Evolutionary conservation across 1,140 invertebrate genomes (phyloP).

Genomic region (Scaptomyza montana): DNA sequence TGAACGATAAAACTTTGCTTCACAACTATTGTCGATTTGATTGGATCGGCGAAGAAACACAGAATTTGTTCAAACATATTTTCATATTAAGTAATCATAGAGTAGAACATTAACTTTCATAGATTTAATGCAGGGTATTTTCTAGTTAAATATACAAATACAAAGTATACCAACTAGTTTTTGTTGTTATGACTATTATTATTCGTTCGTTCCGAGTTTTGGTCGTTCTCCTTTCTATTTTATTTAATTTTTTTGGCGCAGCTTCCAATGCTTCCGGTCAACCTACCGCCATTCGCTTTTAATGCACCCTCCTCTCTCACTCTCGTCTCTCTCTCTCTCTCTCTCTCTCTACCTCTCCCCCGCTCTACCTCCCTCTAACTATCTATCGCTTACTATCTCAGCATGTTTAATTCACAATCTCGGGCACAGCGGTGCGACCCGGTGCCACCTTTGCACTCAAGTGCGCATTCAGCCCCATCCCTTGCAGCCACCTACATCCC

Average conservation of each 20-base stretch:
- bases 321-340: not conserved
- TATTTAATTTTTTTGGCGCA: conserved; percentile 20
- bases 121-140: not conserved
- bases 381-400: conserved; percentile 40
- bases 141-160: not conserved
- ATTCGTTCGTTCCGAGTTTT: conserved; percentile 22
- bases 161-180: not conserved
- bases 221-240: too few relatives aligned
- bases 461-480: conserved; percentile 65
- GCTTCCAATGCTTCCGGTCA: conserved; percentile 57
- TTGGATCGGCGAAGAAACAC: too few relatives aligned
- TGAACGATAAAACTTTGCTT: too few relatives aligned
- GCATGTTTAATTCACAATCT: conserved; percentile 78
- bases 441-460: conserved; percentile 76
- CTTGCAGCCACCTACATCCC: conserved; percentile 7
- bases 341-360: not conserved
- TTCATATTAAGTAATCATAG: too few relatives aligned
- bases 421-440: conserved; percentile 66
- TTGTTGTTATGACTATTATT: conserved; percentile 39
- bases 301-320: conserved; percentile 14
- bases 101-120: not conserved
- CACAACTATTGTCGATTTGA: too few relatives aligned
- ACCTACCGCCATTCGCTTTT: conserved; percentile 60
- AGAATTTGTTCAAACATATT: too few relatives aligned
- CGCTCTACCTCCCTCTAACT: not conserved